phyloP scores from a whole-genome alignment of 2,113 vertebrate genomes.

The Pachyramphus minor region DNA sequence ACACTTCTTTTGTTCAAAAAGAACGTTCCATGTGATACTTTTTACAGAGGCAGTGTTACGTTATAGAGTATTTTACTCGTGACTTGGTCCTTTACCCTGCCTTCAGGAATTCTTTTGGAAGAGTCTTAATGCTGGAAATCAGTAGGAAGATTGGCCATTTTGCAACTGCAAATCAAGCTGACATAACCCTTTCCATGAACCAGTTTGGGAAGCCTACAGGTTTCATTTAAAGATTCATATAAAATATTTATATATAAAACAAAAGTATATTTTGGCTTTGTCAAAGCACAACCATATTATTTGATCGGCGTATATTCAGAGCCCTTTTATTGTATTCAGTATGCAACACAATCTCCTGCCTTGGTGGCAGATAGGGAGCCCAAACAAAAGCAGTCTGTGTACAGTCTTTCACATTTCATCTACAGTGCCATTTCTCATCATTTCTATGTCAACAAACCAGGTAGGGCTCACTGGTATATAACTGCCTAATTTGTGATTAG shows the following conservation, averaged over 20 bases:
- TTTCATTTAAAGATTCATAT: background rate
- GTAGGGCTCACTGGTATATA: background rate
- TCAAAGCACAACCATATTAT: background rate
- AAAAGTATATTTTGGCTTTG: background rate
- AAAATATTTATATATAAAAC: background rate
- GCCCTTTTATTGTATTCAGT: background rate
- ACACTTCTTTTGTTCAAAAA: background rate
- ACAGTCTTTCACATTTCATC: background rate
- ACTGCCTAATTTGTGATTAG: background rate
- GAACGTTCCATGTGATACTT: background rate
- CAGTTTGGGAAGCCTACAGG: background rate
- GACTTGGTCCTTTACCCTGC: background rate
- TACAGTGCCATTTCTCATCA: background rate
- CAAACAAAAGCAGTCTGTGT: background rate
- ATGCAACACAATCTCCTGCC: background rate
- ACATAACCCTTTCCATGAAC: background rate
- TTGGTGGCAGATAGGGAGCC: background rate
- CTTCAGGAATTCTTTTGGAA: background rate
- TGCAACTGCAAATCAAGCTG: background rate
- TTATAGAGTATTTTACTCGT: background rate
- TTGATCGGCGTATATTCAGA: background rate
- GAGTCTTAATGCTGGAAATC: background rate
- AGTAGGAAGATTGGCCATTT: background rate
- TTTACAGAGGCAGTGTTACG: background rate
- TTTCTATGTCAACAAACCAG: background rate